These are phyloP conservation scores for Electrona antarctica DNA, from an alignment of 2,113 vertebrate species.

Conservation along the genomic window DNA sequence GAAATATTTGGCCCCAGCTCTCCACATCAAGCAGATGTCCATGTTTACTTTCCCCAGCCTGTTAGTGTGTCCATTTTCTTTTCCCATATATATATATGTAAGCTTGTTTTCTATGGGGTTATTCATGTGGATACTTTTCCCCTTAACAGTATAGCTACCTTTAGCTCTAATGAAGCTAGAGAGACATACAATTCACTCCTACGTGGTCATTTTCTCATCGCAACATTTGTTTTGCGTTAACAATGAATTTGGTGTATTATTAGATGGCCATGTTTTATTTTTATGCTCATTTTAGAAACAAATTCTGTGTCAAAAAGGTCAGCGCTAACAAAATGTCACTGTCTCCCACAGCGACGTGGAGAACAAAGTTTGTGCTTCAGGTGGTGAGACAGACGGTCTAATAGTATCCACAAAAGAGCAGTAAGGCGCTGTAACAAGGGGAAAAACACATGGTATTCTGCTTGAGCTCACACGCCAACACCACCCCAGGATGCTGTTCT, in stretches of 20 bases:
- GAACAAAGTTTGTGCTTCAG: slow-evolving; percentile 59
- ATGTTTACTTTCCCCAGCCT: slow-evolving; percentile 13
- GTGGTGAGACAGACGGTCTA: slow-evolving; percentile 44
- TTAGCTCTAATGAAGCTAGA: too few relatives aligned
- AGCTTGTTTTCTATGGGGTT: too few relatives aligned
- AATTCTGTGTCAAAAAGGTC: slow-evolving; percentile 46
- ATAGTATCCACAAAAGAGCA: slow-evolving; percentile 48
- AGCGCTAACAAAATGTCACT: slow-evolving; percentile 55
- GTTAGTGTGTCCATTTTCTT: neutral
- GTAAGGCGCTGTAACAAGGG: slow-evolving; percentile 24
- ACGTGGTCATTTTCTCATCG: too few relatives aligned
- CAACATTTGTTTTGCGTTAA: too few relatives aligned
- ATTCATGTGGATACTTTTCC: too few relatives aligned
- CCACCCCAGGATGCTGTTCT: neutral
- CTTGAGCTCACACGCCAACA: slow-evolving; percentile 4
- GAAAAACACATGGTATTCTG: slow-evolving; percentile 33
- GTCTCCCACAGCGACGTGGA: slow-evolving; percentile 43
- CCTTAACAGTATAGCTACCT: too few relatives aligned
- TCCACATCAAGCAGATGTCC: slow-evolving; percentile 28
- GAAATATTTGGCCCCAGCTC: slow-evolving; percentile 33
- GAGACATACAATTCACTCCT: too few relatives aligned
- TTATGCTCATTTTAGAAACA: slow-evolving; percentile 16
- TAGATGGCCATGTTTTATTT: neutral
- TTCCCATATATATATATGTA: too few relatives aligned
- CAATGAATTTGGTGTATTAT: too few relatives aligned